Conservation (phyloP, 2,113 vertebrate species). For the Ciconia maguari region DNA sequence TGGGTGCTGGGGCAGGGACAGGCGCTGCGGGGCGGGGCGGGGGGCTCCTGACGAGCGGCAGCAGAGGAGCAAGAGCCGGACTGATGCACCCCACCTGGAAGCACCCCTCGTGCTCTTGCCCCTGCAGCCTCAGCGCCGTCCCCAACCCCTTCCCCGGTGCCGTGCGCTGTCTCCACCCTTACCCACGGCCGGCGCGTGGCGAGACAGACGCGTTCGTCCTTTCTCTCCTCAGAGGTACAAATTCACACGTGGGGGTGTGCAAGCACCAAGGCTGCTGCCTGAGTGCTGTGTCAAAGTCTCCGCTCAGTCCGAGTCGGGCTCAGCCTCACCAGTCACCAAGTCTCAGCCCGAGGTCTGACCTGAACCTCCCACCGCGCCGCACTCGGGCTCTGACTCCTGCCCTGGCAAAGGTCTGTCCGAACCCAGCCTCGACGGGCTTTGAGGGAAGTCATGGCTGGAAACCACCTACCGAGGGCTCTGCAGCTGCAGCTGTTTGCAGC, state of each 20-base stretch:
- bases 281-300: rapidly evolving
- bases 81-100: neutral
- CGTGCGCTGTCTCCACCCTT: rapidly evolving
- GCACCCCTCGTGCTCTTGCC: neutral
- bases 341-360: neutral
- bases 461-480: neutral
- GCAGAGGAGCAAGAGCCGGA: neutral
- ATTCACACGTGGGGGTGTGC: rapidly evolving
- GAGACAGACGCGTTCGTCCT: rapidly evolving
- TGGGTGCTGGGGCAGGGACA: neutral
- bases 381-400: neutral
- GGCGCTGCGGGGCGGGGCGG: neutral
- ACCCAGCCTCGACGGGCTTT: no score
- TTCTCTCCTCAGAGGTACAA: neutral
- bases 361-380: rapidly evolving
- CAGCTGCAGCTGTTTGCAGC: neutral
- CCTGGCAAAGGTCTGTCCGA: neutral
- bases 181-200: rapidly evolving
- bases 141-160: no score
- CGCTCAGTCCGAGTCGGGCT: neutral
- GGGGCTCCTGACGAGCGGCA: rapidly evolving
- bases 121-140: neutral
- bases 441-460: neutral
- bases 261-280: neutral
- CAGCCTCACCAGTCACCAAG: neutral